These are phyloP conservation scores for Xiphydria camelus DNA, from an alignment of 2,888 invertebrate genomes.

Conservation along the genomic window DNA sequence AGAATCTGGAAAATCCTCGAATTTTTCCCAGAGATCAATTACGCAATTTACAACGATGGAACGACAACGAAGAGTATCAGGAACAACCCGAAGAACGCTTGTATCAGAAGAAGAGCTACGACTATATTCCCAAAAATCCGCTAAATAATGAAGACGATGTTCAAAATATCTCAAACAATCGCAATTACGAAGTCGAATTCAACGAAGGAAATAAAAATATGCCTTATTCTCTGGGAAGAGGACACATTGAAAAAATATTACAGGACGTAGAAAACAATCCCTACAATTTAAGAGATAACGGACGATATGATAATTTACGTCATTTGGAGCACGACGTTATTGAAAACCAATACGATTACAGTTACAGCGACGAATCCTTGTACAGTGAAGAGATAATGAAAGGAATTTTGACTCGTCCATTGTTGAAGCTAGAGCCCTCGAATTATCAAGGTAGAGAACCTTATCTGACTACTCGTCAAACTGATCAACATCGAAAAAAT, in stretches of 20 bases:
- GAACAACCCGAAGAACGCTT: neutral
- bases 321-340: too few species aligned
- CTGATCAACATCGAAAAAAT: too few species aligned
- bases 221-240: too few species aligned
- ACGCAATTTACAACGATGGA: too few species aligned
- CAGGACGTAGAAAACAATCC: too few species aligned
- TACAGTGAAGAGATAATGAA: too few species aligned
- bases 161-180: neutral
- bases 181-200: neutral
- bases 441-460: constrained; percentile 24
- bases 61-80: constrained; percentile 2
- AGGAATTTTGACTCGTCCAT: neutral
- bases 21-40: constrained; percentile 5
- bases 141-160: neutral
- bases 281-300: too few species aligned
- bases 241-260: too few species aligned
- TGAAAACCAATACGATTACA: too few species aligned
- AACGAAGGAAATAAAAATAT: too few species aligned
- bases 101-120: neutral
- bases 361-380: too few species aligned
- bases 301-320: too few species aligned
- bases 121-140: neutral
- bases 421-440: constrained; percentile 29
- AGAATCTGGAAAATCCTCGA: constrained; percentile 22
- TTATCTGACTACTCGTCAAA: constrained; percentile 11